Base-by-base conservation (phyloP, 92 coral and sea anemone species). In the Chrysogorgia sp. region DNA sequence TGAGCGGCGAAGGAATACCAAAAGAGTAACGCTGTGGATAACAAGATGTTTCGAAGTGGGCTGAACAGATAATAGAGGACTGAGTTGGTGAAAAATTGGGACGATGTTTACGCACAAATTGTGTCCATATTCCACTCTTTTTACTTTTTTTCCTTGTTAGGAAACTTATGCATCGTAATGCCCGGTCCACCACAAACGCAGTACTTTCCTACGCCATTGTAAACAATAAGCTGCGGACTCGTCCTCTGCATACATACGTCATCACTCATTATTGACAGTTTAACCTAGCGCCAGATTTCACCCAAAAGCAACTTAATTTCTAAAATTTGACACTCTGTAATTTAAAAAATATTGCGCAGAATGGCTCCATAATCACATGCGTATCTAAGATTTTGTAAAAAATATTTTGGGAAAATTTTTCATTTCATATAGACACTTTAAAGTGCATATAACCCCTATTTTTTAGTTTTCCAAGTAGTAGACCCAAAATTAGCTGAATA, bases 141-240 rank as follows among this genome's bases (percentile, higher is more conserved):
- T 22, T 21, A 40, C 21, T 53, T 45, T 19, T 49, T 47, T 24
- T 47, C 47, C 53, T 69, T 29, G 31, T 49, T 21, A 45, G 76
- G 76, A 31, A 68, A 68, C 45, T 41, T 68, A 29, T 69, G 76
- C 76, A 69, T 26, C 21, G 48, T 29, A 37, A 69, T 69, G 43
- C 76, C 76, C 12, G 76, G 76, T n/a, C 37, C 59, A 52, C 76
- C 76, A 69, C 76, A 69, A 47, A 69, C 76, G 31, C 76, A 45
- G 76, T 47, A 69, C 29, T 31, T 69, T 47, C 76, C 76, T 37
- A 47, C n/a, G 53, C 53, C 53, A 47, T 47, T 47, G 53, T 37
- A 37, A 37, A 37, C 43, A 37, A 47, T 7, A 6, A 6, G 2
- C n/a, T 7, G 17, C n/a, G 15, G 7, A 12, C 17, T 15, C 15